Conservation (phyloP, 2,113 vertebrate species). For the Corythornis cristatus region DNA sequence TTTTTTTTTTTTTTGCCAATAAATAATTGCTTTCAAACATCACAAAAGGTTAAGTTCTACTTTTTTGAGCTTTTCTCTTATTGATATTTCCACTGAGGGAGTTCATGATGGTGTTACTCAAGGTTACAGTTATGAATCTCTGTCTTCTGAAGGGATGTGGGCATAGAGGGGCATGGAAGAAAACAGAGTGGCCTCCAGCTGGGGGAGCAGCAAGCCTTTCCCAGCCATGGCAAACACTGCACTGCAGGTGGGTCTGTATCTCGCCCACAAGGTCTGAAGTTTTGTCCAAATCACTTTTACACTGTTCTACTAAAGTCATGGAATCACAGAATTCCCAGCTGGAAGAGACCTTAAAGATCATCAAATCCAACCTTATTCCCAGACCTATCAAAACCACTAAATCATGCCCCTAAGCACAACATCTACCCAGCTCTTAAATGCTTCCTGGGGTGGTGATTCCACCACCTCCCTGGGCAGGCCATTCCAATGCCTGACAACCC, state of each 20-base stretch:
- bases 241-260: neutral
- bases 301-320: rapidly evolving
- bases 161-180: rapidly evolving
- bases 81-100: neutral
- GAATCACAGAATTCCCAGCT: no score
- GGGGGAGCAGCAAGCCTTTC: neutral
- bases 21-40: no score
- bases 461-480: no score
- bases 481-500: no score
- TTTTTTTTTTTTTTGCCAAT: neutral
- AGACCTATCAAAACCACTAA: no score
- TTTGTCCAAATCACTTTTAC: neutral
- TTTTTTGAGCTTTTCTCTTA: neutral
- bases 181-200: rapidly evolving
- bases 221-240: neutral
- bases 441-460: no score
- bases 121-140: neutral
- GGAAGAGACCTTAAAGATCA: no score
- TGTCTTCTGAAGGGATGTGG: neutral
- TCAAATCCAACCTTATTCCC: no score
- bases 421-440: no score
- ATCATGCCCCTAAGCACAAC: no score
- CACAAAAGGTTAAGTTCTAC: neutral
- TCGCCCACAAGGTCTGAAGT: no score
- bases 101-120: rapidly evolving